Base-by-base conservation (phyloP, 2,797 vertebrate species). In the Falco columbarius region DNA sequence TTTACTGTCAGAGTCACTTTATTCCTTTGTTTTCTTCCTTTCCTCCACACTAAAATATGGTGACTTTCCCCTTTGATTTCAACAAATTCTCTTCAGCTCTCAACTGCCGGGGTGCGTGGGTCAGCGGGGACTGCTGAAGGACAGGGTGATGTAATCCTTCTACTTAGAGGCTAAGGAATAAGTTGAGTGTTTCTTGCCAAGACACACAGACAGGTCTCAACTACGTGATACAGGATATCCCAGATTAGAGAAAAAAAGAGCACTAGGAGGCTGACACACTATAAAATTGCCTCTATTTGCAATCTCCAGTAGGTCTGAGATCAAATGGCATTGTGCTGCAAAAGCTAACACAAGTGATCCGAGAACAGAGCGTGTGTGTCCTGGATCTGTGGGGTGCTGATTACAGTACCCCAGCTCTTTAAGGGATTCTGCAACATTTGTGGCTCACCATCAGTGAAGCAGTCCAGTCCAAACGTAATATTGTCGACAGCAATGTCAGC, bases 401-500 rank as follows among this genome's bases (percentile, higher is more conserved):
- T 76, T 72, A 61, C 17, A 7, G 9, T 32, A 47, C 14, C 14
- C 16, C 61, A 27, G 38, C 30, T 74, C 49, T 17, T 32, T 6
- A 40, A 18, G 27, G 14, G 9, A 71, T 54, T 86, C 62, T 88
- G 51, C 52, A 77, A 40, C 23, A 26, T 73, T 46, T 71, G 62
- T 84, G 46, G 65, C 97, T 97, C 96, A 99, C 99, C 98, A 10
- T 98, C 94, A 71, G 93, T 81, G 86, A 98, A 99, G 97, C 99
- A 99, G 68, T 98, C 96, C 36, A 98, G 98, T 87, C 98, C 98
- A 75, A 99, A 95, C 2, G 99, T 98, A 70, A 99, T 98, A 47
- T 99, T 98, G 97, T 99, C 99, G 0, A 99, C 40, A 59, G 99
- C 98, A 29, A 99, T 95, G 90, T 99, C 98, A 83, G 98, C 99